These are phyloP conservation scores for Anabas testudineus DNA, from an alignment of 2,797 vertebrate species.

Conservation along the genomic window DNA sequence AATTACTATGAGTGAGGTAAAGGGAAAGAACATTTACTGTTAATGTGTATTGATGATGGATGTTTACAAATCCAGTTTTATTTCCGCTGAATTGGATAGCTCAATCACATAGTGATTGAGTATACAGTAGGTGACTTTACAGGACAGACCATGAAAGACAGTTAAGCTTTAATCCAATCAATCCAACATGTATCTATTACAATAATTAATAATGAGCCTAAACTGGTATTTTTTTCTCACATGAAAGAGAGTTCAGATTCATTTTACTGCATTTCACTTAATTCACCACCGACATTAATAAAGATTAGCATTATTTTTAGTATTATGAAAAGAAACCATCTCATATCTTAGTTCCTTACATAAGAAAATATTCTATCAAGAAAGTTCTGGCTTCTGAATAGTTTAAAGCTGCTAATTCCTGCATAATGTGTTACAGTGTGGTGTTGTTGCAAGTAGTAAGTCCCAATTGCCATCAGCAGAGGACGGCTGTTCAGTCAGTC, in stretches of 20 bases:
- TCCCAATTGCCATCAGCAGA: neutral
- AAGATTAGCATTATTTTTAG: no score
- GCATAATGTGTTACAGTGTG: no score
- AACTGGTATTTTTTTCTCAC: conserved; percentile 2
- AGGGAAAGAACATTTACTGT: neutral
- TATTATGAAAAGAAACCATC: no score
- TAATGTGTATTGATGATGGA: neutral
- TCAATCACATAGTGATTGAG: no score
- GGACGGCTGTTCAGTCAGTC: neutral
- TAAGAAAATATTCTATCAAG: no score
- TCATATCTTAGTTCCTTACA: no score
- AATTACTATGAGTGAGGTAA: neutral
- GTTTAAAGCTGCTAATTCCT: no score
- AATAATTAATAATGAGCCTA: neutral
- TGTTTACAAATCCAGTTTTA: neutral
- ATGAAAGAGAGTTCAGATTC: neutral
- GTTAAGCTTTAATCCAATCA: neutral
- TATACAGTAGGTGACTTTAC: neutral
- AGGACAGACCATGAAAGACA: neutral
- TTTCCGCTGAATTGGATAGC: neutral
- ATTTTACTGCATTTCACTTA: conserved; percentile 4
- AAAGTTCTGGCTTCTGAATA: no score
- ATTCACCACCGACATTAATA: no score
- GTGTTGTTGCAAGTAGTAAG: neutral
- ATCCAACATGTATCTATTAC: neutral